Evolutionary conservation across 1,140 invertebrate genomes (phyloP), one percentile per base, ranked within the genome.

Genomic region (Platyscapa corneri): DNA sequence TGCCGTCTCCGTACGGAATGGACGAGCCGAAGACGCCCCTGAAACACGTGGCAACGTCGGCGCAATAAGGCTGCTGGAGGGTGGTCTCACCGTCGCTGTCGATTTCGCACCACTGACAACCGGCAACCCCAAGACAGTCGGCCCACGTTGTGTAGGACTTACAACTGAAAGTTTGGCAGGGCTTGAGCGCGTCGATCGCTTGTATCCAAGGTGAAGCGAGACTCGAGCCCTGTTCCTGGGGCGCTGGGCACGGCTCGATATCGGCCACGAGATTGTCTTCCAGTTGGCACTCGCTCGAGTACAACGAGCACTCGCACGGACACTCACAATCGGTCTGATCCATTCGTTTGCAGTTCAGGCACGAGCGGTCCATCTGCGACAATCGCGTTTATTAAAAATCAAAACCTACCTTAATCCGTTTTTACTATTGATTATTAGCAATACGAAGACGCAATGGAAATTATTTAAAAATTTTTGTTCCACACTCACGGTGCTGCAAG

Each of bases 291-390:
- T 93, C 93, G 83, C 94, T 93, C 82, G 95, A 93, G 77, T 95
- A 95, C 49, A 98, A 93, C 27, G 96, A 96, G 91, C 98, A 99
- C 91, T 99, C 98, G 91, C 98, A 99, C 0, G 98, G 98, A 93
- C 98, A 99, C 91, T 99, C 98, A 89, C 98, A 99, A 88, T 98
- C 97, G 12, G 95, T 97, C 93, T 98, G 97, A 90, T 98, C 98
- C 97, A 98, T 98, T 32, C 97, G 95, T 91, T 98, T 96, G 91
- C 98, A 99, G 90, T 98, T 98, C 8, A 99, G 94, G 91, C 98
- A 99, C 0, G 97, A 93, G 32, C 97, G 95, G 91, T 98, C 97
- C 84, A 96, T 94, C 95, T 96, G 88, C 18, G 65, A 67, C 16
- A 16, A 14, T 53, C 18, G 16, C 16, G 18, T 46, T 7, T 46